Conservation (phyloP, 2,888 invertebrate species). For the Oscheius sp. region DNA sequence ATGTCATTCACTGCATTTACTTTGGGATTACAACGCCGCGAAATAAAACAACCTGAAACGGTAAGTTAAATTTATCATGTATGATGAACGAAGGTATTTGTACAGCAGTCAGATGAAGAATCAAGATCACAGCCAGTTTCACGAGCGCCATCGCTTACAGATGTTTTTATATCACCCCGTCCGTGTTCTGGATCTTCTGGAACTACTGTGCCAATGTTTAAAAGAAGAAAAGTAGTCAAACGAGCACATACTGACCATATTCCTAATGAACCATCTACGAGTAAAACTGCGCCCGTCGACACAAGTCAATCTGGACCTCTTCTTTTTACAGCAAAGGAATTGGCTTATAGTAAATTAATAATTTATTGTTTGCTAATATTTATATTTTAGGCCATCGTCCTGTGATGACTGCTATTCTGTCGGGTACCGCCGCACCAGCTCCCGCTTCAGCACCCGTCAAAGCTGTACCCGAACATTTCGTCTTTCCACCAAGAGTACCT, state of each 20-base stretch:
- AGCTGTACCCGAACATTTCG: no score
- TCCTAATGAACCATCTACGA: background rate
- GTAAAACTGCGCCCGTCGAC: background rate
- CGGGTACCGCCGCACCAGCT: constrained; percentile 7
- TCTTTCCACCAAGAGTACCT: background rate
- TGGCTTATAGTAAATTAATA: background rate
- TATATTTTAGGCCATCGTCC: constrained; percentile 26
- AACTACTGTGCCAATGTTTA: background rate
- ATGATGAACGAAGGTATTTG: no score
- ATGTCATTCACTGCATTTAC: constrained; percentile 13
- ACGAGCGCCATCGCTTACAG: background rate
- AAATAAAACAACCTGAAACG: background rate
- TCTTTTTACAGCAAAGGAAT: background rate
- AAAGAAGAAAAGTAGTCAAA: constrained; percentile 1
- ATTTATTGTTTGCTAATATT: background rate
- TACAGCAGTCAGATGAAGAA: no score
- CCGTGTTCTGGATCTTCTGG: background rate
- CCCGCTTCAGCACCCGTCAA: background rate
- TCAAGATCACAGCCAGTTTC: no score
- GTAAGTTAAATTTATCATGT: background rate
- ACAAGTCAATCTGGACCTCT: background rate
- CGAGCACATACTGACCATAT: background rate
- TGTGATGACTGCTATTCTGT: constrained; percentile 14
- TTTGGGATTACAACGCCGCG: constrained; percentile 1
- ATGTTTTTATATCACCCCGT: background rate